Conservation (phyloP, 2,797 vertebrate species). For the Sarcophilus harrisii region DNA sequence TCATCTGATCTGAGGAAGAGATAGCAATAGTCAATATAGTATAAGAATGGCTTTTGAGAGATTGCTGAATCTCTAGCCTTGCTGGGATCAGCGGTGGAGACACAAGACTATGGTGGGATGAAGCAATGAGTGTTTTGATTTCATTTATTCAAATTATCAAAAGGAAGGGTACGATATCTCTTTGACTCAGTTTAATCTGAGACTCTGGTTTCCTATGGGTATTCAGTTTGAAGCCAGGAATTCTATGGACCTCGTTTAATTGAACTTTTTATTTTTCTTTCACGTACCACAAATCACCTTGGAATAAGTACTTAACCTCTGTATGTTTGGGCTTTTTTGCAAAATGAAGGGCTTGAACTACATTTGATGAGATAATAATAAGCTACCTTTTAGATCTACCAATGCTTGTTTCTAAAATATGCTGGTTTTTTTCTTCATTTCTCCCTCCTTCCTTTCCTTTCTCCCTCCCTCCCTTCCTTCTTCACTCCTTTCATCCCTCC, state of each 20-base stretch:
- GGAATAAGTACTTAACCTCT: not conserved
- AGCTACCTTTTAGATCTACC: no score
- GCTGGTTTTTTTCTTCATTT: accelerated
- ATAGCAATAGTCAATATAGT: not conserved
- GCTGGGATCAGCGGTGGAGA: not conserved
- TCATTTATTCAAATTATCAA: not conserved
- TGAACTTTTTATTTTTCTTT: not conserved
- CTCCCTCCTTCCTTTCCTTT: not conserved
- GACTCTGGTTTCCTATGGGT: not conserved
- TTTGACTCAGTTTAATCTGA: not conserved
- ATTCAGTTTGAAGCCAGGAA: not conserved
- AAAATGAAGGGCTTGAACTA: no score
- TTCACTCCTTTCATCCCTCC: not conserved
- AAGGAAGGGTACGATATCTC: not conserved
- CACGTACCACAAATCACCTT: not conserved
- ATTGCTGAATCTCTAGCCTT: not conserved
- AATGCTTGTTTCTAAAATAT: no score
- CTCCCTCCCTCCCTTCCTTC: not conserved
- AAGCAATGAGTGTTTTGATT: not conserved
- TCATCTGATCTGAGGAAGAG: not conserved
- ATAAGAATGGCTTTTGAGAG: not conserved
- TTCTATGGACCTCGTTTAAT: not conserved
- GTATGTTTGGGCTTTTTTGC: no score
- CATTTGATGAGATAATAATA: no score
- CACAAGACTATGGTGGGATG: not conserved